Evolutionary conservation across 2,888 invertebrate genomes (phyloP).

Genomic region (Ephialtes manifestator): DNA sequence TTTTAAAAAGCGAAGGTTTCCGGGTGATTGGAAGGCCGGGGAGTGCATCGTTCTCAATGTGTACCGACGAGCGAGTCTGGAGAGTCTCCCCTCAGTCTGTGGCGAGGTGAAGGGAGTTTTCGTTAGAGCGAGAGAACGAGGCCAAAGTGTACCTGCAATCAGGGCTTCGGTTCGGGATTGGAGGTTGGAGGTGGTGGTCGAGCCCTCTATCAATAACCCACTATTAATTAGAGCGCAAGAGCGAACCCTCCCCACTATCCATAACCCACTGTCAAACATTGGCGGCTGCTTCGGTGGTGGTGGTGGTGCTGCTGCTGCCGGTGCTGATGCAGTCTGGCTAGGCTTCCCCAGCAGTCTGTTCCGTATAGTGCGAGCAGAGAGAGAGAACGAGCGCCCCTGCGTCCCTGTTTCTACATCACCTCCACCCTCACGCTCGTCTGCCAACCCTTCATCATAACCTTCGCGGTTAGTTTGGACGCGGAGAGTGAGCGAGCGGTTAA

Average conservation of each 20-base stretch:
- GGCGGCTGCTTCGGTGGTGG: conserved; percentile 32
- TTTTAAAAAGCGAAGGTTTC: conserved; percentile 1
- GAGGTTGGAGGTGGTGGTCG: conserved; percentile 55
- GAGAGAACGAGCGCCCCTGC: conserved; percentile 40
- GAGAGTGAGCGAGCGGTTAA: conserved; percentile 33
- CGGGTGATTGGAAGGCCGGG: not conserved
- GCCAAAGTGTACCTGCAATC: conserved; percentile 70
- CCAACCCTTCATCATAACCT: conserved; percentile 72
- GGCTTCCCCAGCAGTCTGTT: conserved; percentile 29
- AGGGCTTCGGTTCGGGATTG: conserved; percentile 54
- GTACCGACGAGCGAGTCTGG: conserved; percentile 21
- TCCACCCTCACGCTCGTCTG: conserved; percentile 32
- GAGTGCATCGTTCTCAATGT: conserved; percentile 19
- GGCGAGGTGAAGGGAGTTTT: conserved; percentile 43
- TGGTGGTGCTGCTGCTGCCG: conserved; percentile 56
- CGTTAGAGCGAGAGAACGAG: conserved; percentile 48
- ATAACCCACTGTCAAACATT: conserved; percentile 75
- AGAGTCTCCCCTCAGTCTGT: conserved; percentile 15
- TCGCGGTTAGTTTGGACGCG: conserved; percentile 72
- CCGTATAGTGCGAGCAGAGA: conserved; percentile 12
- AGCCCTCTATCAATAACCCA: conserved; percentile 69
- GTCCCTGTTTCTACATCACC: conserved; percentile 41
- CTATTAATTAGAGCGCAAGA: conserved; percentile 73
- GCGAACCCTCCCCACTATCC: conserved; percentile 59
- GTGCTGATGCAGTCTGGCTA: conserved; percentile 61